Evolutionary conservation across 2,797 vertebrate species (phyloP).

Genomic region (Microhierax caerulescens): DNA sequence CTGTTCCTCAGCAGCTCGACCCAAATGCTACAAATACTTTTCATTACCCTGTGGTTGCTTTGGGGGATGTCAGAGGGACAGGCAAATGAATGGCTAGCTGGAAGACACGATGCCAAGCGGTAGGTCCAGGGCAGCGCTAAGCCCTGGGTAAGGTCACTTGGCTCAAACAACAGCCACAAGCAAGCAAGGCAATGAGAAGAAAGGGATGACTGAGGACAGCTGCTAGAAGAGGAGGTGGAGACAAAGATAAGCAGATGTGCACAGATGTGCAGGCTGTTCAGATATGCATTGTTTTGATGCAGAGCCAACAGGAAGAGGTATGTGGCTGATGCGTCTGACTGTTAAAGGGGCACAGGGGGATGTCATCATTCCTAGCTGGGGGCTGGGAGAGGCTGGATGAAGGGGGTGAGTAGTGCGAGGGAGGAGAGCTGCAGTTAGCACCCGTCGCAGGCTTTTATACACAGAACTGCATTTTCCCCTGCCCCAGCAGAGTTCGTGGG

Average conservation of each 20-base stretch:
- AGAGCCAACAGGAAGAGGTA: not conserved
- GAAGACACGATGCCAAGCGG: not conserved
- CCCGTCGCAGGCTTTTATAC: not conserved
- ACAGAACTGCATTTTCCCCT: not conserved
- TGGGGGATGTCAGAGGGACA: not conserved
- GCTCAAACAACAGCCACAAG: not conserved
- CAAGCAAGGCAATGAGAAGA: rapidly evolving
- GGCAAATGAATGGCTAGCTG: not conserved
- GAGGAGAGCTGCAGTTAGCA: not conserved
- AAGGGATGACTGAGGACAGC: not conserved
- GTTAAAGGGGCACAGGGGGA: not conserved
- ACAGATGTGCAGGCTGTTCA: not conserved
- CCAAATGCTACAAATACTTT: not conserved
- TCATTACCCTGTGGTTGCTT: not conserved
- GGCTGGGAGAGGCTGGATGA: not conserved
- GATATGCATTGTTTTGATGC: not conserved
- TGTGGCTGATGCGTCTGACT: not conserved
- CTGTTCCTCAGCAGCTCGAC: not conserved
- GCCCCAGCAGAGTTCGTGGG: not conserved
- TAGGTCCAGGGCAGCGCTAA: not conserved
- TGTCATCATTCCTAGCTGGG: not conserved
- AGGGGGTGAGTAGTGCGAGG: not conserved
- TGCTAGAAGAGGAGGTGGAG: not conserved
- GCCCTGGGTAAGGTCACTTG: not conserved
- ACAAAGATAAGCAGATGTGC: not conserved